Conservation (phyloP, 2,888 invertebrate species). For the Nyleta sp. region DNA sequence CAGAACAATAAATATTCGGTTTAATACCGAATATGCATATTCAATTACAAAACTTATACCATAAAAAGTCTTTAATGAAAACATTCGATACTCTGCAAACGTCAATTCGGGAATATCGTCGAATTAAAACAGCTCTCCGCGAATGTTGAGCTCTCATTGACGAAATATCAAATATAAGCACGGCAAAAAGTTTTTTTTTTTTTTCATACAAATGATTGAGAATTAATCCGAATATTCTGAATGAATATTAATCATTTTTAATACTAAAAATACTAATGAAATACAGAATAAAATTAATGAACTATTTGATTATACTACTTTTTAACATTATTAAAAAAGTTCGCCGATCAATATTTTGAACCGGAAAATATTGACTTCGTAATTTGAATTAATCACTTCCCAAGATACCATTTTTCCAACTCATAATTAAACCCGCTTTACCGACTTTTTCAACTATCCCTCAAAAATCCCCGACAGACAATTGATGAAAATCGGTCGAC, state of each 20-base stretch:
- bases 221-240: too few species aligned
- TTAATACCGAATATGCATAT: constrained; percentile 57
- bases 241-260: too few species aligned
- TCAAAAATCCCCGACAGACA: too few species aligned
- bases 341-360: constrained; percentile 5
- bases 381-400: background rate
- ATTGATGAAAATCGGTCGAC: too few species aligned
- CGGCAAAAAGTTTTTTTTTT: too few species aligned
- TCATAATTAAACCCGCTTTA: background rate
- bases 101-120: background rate
- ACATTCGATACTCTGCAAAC: constrained; percentile 13
- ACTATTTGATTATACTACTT: background rate
- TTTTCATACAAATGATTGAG: too few species aligned
- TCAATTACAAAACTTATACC: constrained; percentile 56
- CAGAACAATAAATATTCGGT: constrained; percentile 59
- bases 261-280: too few species aligned
- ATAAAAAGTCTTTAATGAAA: constrained; percentile 21
- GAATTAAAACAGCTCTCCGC: too few species aligned
- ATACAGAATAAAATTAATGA: too few species aligned
- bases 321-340: constrained; percentile 13
- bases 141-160: too few species aligned
- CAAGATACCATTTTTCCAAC: background rate
- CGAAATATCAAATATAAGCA: too few species aligned
- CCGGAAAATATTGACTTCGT: background rate
- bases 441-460: too few species aligned